Percentiles rank a stretch among this genome's conserved stretches.
Evolutionary conservation across 2,113 vertebrate genomes (phyloP).

Genomic region (Ptilonorhynchus violaceus): DNA sequence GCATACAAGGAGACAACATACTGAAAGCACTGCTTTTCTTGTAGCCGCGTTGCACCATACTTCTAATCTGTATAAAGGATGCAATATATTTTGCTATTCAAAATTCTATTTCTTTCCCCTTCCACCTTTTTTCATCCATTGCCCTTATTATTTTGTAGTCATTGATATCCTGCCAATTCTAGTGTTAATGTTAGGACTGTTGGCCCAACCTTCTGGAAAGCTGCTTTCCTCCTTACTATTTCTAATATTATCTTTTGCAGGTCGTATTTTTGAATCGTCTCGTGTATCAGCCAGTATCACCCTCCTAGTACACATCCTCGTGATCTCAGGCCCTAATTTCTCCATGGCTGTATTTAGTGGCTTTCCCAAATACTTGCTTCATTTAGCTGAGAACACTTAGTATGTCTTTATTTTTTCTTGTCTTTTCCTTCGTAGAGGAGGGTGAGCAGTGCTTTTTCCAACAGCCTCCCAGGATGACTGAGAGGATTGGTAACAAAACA

Average conservation of each 20-base stretch:
- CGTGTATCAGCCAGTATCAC: background rate
- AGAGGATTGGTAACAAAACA: background rate
- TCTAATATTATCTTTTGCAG: constrained; percentile 6
- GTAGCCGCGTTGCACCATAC: background rate
- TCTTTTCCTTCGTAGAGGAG: background rate
- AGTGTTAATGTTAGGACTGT: background rate
- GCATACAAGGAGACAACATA: background rate
- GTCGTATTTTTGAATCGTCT: constrained; percentile 5
- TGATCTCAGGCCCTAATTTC: constrained; percentile 8
- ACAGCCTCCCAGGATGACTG: background rate
- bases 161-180: background rate
- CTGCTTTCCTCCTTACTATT: background rate
- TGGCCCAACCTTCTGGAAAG: background rate
- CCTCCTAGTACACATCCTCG: background rate
- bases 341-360: background rate
- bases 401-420: background rate
- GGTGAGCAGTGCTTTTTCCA: background rate
- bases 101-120: background rate
- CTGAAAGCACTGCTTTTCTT: background rate
- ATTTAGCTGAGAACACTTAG: background rate
- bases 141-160: background rate
- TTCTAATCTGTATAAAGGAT: background rate
- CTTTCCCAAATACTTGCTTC: background rate
- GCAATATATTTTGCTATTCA: background rate
- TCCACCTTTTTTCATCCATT: background rate